Evolutionary conservation across 2,797 vertebrate species (phyloP).

Genomic region (Macropus fuliginosus): DNA sequence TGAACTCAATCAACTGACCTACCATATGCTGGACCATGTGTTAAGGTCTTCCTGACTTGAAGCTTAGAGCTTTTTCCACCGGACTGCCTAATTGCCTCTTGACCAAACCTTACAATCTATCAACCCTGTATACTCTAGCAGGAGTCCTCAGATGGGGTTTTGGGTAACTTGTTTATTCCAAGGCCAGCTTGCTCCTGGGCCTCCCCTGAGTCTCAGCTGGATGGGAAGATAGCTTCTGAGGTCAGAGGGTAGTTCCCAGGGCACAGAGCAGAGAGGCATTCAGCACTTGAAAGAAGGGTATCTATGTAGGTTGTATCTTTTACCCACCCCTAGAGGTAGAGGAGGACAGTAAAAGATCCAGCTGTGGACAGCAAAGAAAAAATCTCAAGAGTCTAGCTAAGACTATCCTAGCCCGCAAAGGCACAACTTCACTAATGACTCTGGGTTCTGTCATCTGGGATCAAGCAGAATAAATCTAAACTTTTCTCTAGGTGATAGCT

Average conservation of each 20-base stretch:
- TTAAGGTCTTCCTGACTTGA: not conserved
- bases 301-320: not conserved
- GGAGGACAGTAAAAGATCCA: conserved; percentile 1
- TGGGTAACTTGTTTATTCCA: conserved; percentile 18
- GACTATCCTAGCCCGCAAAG: not conserved
- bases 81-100: not conserved
- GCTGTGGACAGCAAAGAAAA: not conserved
- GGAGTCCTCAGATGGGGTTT: conserved; percentile 18
- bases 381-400: not conserved
- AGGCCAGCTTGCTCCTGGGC: not conserved
- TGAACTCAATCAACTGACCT: not conserved
- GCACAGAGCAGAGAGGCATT: not conserved
- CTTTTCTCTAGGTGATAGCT: not conserved
- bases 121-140: not conserved
- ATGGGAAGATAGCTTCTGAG: not conserved
- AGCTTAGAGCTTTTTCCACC: not conserved
- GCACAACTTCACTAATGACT: not conserved
- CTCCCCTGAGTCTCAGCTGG: not conserved
- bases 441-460: not conserved
- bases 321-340: not conserved
- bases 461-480: not conserved
- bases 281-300: not conserved
- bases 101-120: not conserved
- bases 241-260: conserved; percentile 19
- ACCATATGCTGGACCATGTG: not conserved